A percentile compares a stretch with the other conserved stretches of the same genome.
These are phyloP conservation scores for Sinocyclocheilus grahami DNA, from an alignment of 2,113 vertebrate species.

Conservation along the genomic window DNA sequence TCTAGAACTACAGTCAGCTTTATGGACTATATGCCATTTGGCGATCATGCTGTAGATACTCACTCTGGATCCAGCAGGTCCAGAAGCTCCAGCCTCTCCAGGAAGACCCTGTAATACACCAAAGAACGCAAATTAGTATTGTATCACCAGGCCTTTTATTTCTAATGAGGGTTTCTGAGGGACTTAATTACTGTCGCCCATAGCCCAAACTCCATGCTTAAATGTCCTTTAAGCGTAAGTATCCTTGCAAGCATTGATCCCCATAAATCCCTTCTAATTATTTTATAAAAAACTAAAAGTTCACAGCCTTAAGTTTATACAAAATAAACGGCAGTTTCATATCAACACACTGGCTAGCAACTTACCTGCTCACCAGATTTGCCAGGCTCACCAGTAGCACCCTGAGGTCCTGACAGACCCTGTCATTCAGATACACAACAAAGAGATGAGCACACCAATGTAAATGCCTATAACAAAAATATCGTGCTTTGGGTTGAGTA, in stretches of 20 bases:
- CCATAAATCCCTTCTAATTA: background rate
- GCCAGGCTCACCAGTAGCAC: constrained; percentile 86
- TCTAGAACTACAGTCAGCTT: background rate
- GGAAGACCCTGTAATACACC: constrained; percentile 76
- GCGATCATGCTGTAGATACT: constrained; percentile 65
- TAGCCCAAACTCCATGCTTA: background rate
- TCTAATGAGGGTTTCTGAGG: background rate
- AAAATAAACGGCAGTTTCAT: background rate
- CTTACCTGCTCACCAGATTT: constrained; percentile 93
- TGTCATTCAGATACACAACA: constrained; percentile 20
- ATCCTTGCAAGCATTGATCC: background rate
- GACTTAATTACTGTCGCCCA: background rate
- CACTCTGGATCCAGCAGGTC: constrained; percentile 87
- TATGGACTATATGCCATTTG: background rate
- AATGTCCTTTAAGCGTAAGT: background rate
- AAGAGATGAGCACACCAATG: constrained; percentile 46
- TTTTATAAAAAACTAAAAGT: background rate
- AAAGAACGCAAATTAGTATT: constrained; percentile 18
- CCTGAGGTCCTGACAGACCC: constrained; percentile 93
- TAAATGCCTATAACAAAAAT: constrained; percentile 67
- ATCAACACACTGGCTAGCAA: constrained; percentile 38
- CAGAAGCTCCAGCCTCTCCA: constrained; percentile 87
- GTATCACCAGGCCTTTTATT: background rate
- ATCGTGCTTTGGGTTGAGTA: background rate
- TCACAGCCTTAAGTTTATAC: background rate